Evolutionary conservation across 64 coral and sea anemone species (phyloP), one percentile per base, ranked within the genome.

Genomic region (Montipora capricornis): DNA sequence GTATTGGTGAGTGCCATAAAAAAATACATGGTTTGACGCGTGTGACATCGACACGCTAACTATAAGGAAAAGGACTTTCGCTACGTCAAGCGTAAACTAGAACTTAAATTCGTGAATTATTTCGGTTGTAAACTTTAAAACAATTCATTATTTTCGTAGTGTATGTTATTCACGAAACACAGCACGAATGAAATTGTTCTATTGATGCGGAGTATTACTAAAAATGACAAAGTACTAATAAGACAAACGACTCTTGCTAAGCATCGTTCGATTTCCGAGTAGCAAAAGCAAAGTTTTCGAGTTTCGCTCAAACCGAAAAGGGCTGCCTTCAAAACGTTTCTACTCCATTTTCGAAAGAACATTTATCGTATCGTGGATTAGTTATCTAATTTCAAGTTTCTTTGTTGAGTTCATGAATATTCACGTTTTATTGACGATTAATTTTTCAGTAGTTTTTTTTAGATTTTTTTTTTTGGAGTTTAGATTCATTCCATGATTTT

Each of bases 121-220:
- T 86, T 67, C 11, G 82, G 64, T 50, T 45, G 46, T 22, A 17
- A 49, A 50, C 66, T 86, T 86, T 46, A 86, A 13, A 86, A 86
- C 66, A 71, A 46, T 71, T 46, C 66, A 86, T 71, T 86, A 16
- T 70, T 86, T 8, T 86, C 71, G 82, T 51, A 71, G 82, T 71
- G 16, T 86, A 71, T 51, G 49, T 86, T 44, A 86, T 71, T 86
- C 82, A 85, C 66, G 71, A 81, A 86, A 66, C 82, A 73, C 82
- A 86, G 66, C 82, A 50, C 70, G 82, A 0, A 49, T 50, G 71
- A 64, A 86, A 47, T 86, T 86, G 47, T 45, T 49, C 45, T 50
- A 86, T 50, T 86, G 64, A 86, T 86, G 15, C 12, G 15, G 29
- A n/a, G 12, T 49, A 5, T 78, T 15, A 49, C 19, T 47, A 78